Evolutionary conservation across 2,797 vertebrate genomes (phyloP).

Genomic region (Eulemur rubriventer): DNA sequence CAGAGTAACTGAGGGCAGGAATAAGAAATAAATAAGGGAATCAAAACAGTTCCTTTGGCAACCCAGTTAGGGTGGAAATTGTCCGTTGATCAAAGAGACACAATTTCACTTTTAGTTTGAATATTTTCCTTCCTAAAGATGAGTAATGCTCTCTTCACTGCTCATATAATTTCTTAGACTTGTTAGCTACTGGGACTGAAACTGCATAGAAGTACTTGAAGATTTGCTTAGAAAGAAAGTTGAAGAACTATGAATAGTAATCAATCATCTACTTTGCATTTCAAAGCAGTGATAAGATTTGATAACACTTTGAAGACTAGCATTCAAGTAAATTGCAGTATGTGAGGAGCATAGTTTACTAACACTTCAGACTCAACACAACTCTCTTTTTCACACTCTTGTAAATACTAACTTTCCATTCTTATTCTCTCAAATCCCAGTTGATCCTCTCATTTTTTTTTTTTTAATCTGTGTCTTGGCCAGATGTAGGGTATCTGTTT

Average conservation of each 20-base stretch:
- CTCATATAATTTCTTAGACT: conserved; percentile 35
- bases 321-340: conserved; percentile 38
- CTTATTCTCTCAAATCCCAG: not conserved
- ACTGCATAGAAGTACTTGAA: conserved; percentile 31
- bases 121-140: not conserved
- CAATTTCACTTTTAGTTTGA: conserved; percentile 34
- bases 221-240: conserved; percentile 30
- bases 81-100: conserved; percentile 24
- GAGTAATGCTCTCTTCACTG: not conserved
- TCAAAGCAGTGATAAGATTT: conserved; percentile 54
- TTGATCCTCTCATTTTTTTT: not conserved
- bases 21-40: not conserved
- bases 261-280: conserved; percentile 60
- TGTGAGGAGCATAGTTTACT: conserved; percentile 26
- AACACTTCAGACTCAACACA: not conserved
- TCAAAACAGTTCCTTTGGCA: conserved; percentile 19
- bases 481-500: not conserved
- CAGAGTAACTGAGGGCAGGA: not conserved
- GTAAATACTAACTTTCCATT: not conserved
- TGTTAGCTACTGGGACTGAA: conserved; percentile 22
- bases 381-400: not conserved
- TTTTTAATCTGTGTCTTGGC: not conserved
- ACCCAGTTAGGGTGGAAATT: not conserved
- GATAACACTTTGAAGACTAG: conserved; percentile 54
- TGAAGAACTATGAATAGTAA: conserved; percentile 58